Base-by-base conservation (phyloP, 2,888 invertebrate species). In the Mythimna pallens region DNA sequence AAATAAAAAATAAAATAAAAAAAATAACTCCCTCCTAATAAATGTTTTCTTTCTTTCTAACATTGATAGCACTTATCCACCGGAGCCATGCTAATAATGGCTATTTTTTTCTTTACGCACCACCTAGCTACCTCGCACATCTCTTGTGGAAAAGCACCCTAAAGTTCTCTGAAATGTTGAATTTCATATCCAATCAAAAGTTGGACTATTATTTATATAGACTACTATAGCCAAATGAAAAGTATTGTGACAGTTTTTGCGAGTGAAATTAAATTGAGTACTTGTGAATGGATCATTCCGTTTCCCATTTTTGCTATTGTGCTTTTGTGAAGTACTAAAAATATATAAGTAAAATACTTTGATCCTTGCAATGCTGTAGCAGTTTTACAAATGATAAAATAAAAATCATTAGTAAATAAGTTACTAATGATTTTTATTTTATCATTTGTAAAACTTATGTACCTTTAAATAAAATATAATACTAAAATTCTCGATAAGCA, bases 161-260 rank as follows among this genome's bases (percentile, higher is more conserved):
- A 70, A 43, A 70, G 52, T 70, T 52, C 66, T 82, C 66, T 73
- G 73, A 69, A 78, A 72, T 74, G 59, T 30, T 43, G 55, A 69
- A 58, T 70, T 73, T 61, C 25, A 34, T 59, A 20, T 17, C 8
- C 34, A 69, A 64, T 43, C 22, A 52, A 70, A 76, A 74, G 71
- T 73, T 57, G 30, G 14, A 58, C 30, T 7, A 68, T 76, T 66
- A 58, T 30, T 36, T 62, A 54, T n/a, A 36, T 47, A 20, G 36
- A 47, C 50, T 8, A 47, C 50, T 8, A 47, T 36, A 20, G n/a
- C 17, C 52, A 52, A 43, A 75, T 70, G 36, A 57, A 75, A 63
- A 47, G 10, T 55, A 67, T 61, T 64, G 36, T 47, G 10, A n/a
- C 55, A 58, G 14, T 40, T 30, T 61, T 68, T 68, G 25, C 43